Evolutionary conservation across 2,113 vertebrate genomes (phyloP).

Genomic region (Calypte anna): DNA sequence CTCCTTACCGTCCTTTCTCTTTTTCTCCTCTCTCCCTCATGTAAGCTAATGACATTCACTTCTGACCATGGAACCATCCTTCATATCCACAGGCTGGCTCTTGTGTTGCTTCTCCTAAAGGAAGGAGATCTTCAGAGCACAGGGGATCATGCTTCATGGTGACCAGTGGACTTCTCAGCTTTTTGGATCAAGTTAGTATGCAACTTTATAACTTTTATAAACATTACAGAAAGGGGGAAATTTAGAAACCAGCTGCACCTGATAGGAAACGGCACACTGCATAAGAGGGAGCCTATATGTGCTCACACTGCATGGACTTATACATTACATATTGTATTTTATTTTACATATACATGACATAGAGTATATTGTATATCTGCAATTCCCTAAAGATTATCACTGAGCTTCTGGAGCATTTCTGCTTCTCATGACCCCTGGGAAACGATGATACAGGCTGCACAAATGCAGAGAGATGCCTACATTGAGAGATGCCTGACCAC

Average conservation of each 20-base stretch:
- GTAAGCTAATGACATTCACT: neutral
- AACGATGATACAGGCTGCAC: neutral
- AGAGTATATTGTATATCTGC: neutral
- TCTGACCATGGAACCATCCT: neutral
- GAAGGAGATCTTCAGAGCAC: neutral
- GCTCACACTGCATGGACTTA: too few species aligned
- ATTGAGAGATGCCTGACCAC: neutral
- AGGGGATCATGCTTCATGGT: neutral
- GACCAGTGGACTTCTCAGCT: neutral
- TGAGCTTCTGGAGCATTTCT: neutral
- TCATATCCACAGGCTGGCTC: accelerated
- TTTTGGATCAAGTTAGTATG: neutral
- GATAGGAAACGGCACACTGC: neutral
- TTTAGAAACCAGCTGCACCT: neutral
- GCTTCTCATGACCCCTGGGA: neutral
- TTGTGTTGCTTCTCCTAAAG: neutral
- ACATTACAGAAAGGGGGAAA: neutral
- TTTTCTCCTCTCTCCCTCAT: neutral
- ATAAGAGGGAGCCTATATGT: neutral
- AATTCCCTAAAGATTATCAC: neutral
- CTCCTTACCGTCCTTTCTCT: neutral
- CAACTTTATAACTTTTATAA: neutral
- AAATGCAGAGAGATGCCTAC: neutral
- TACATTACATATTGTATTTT: too few species aligned
- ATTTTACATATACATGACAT: neutral